These are phyloP conservation scores for Perdita meconis DNA, from an alignment of 2,888 invertebrate species.

Conservation along the genomic window DNA sequence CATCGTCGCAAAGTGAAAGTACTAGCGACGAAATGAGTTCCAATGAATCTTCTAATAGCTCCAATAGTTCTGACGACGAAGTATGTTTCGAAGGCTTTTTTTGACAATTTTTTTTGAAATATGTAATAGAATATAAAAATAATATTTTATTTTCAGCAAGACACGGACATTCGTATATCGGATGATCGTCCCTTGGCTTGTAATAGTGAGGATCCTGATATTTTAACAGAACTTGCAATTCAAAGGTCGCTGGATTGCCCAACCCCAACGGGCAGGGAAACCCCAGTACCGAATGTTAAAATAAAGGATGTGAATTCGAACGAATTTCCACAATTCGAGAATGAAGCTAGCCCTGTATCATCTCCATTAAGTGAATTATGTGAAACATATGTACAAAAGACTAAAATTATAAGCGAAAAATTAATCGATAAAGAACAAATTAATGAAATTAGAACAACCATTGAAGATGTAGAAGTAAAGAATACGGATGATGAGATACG, in stretches of 20 bases:
- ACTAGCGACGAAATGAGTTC: slow-evolving; percentile 78
- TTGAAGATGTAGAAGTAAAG: slow-evolving; percentile 29
- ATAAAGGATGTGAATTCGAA: slow-evolving; percentile 67
- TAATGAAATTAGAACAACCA: slow-evolving; percentile 24
- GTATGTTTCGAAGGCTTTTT: slow-evolving; percentile 65
- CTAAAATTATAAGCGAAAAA: slow-evolving; percentile 34
- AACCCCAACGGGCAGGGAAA: slow-evolving; percentile 79
- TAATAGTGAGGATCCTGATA: slow-evolving; percentile 81
- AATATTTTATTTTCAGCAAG: slow-evolving; percentile 67
- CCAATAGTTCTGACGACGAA: slow-evolving; percentile 80
- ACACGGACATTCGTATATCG: slow-evolving; percentile 73
- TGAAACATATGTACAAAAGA: slow-evolving; percentile 51
- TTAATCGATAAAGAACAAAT: slow-evolving; percentile 38
- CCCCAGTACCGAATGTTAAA: slow-evolving; percentile 75
- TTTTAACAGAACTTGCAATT: slow-evolving; percentile 81
- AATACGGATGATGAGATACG: slow-evolving; percentile 28
- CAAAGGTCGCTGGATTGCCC: slow-evolving; percentile 79
- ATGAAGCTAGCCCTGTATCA: slow-evolving; percentile 73
- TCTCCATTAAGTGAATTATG: slow-evolving; percentile 69
- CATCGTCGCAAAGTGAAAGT: slow-evolving; percentile 75
- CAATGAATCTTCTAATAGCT: slow-evolving; percentile 78
- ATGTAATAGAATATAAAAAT: slow-evolving; percentile 27
- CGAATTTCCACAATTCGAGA: slow-evolving; percentile 79
- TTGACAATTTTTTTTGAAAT: no score
- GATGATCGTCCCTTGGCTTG: slow-evolving; percentile 78